A percentile compares a stretch with the other conserved stretches of the same genome.
phyloP scores from a whole-genome alignment of 1,140 invertebrate genomes.

The Drosophila pandora region DNA sequence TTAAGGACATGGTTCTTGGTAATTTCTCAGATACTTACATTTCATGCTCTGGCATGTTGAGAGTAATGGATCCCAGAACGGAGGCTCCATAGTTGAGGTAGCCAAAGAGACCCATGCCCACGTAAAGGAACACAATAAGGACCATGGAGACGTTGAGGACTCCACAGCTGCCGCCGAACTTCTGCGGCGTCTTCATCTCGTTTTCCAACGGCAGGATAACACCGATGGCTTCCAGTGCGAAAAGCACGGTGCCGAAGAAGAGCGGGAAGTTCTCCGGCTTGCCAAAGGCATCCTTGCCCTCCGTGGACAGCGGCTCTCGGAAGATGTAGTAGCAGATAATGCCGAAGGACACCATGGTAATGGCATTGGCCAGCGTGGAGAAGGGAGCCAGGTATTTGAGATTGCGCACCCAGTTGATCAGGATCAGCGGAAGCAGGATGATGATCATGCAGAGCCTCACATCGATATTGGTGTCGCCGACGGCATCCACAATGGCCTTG shows the following conservation, averaged over 20 bases:
- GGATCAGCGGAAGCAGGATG: slow-evolving; percentile 88
- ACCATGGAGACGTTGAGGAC: slow-evolving; percentile 91
- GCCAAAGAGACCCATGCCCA: slow-evolving; percentile 90
- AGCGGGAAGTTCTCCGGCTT: slow-evolving; percentile 85
- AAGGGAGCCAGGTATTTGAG: slow-evolving; percentile 90
- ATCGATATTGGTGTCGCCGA: slow-evolving; percentile 82
- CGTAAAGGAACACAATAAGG: slow-evolving; percentile 88
- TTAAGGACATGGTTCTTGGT: no score
- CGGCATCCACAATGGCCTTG: slow-evolving; percentile 85
- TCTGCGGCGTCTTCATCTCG: slow-evolving; percentile 90
- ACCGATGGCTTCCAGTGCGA: slow-evolving; percentile 92
- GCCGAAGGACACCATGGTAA: slow-evolving; percentile 87
- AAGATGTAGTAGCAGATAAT: slow-evolving; percentile 90
- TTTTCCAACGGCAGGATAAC: slow-evolving; percentile 92
- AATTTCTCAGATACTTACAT: slow-evolving; percentile 81
- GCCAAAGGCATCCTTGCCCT: slow-evolving; percentile 84
- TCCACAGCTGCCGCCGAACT: slow-evolving; percentile 88
- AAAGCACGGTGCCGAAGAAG: slow-evolving; percentile 91
- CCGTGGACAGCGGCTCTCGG: slow-evolving; percentile 84
- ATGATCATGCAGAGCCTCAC: slow-evolving; percentile 87
- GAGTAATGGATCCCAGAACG: slow-evolving; percentile 87
- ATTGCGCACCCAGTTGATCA: slow-evolving; percentile 89
- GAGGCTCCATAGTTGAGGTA: slow-evolving; percentile 89
- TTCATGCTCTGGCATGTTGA: slow-evolving; percentile 86
- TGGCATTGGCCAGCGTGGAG: slow-evolving; percentile 89